Percentiles rank a stretch among this genome's conserved stretches.
These are phyloP conservation scores for Holacanthus passer DNA, from an alignment of 2,113 vertebrate species.

Conservation along the genomic window DNA sequence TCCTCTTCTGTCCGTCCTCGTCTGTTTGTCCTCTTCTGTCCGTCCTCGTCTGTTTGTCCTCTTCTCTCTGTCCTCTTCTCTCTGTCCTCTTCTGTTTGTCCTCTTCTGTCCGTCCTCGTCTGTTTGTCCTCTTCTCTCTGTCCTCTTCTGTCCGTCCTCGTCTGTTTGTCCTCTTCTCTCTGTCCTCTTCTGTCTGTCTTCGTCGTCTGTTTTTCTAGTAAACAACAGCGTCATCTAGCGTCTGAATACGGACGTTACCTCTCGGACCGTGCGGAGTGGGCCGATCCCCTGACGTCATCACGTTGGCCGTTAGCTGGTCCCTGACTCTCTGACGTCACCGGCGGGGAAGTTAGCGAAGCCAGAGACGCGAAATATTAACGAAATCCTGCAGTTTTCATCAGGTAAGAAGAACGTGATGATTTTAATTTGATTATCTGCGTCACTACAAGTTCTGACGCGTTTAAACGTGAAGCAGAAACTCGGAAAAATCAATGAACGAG, in stretches of 20 bases:
- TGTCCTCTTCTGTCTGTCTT: too few relatives aligned
- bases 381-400: background rate
- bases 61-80: too few relatives aligned
- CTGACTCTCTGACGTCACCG: background rate
- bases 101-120: too few relatives aligned
- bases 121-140: too few relatives aligned
- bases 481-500: background rate
- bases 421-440: background rate
- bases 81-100: too few relatives aligned
- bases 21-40: too few relatives aligned
- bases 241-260: background rate
- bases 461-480: background rate
- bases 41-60: too few relatives aligned
- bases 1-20: too few relatives aligned
- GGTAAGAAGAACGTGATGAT: background rate
- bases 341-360: constrained; percentile 8
- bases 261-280: fast-evolving
- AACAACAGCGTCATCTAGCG: constrained; percentile 32
- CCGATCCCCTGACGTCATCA: constrained; percentile 25
- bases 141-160: too few relatives aligned
- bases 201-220: too few relatives aligned
- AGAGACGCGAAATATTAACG: fast-evolving
- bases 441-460: fast-evolving
- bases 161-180: too few relatives aligned
- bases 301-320: constrained; percentile 30